Base-by-base conservation (phyloP, 2,888 invertebrate species). In the Gnatocerus cornutus region DNA sequence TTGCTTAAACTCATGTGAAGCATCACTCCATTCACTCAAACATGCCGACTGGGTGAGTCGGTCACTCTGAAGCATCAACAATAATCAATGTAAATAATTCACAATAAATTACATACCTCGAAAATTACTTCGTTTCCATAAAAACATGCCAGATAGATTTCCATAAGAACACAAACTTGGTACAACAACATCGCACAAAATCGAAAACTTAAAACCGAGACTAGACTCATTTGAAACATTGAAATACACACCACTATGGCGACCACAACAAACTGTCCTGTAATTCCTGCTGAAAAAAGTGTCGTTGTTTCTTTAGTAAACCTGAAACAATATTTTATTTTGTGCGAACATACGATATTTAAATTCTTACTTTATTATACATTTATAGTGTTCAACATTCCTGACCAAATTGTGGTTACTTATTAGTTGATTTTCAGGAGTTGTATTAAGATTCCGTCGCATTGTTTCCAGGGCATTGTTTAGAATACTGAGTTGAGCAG, bases 91-190 rank as follows among this genome's bases (percentile, higher is more conserved):
- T 33, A 7, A 33, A 6, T 33, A 9, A 4, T 33, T 33, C 2
- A 33, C 29, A 29, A 7, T 29, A 29, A 4, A 29, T 5, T 5
- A n/a, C 2, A 74, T 78, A 89, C 89, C 86, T 88, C 86, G 1
- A 86, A 80, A 0, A 87, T 85, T 2, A 89, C 85, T 77, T 88
- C 88, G 76, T 89, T 89, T 5, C 89, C 89, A 74, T 85, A 88
- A 82, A 87, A 89, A 78, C 89, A 89, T 78, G 87, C 88, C 1
- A 89, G 80, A 72, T 87, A 87, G 74, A 89, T 81, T 80, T 89
- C 88, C 7, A 86, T 83, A 12, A 89, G 81, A 77, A 89, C 88
- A 77, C 89, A 89, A 55, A 79, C 77, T 66, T 87, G 86, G 79
- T 88, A 89, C n/a, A 88, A 81, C 0, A 84, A 79, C 85, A 88